These are phyloP conservation scores for Limnothrissa miodon DNA, from an alignment of 2,113 vertebrate genomes.

Conservation along the genomic window DNA sequence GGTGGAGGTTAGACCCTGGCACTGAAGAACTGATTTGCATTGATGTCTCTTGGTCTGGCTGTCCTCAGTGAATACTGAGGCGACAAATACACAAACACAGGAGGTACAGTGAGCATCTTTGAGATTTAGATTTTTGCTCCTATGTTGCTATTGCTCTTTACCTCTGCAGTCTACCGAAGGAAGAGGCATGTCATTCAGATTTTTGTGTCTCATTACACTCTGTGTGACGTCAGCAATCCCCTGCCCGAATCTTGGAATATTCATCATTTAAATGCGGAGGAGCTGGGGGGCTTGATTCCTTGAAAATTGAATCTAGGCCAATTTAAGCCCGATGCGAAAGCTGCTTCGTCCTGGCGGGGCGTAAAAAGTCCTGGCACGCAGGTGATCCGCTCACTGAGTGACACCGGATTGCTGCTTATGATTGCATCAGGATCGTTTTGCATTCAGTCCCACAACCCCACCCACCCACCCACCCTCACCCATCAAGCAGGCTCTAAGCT, in stretches of 20 bases:
- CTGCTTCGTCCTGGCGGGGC: constrained; percentile 24
- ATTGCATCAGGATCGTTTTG: constrained; percentile 22
- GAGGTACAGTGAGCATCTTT: not conserved
- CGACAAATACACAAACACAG: not conserved
- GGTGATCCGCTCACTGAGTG: constrained; percentile 14
- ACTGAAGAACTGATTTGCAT: not conserved
- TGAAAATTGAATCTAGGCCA: constrained; percentile 9
- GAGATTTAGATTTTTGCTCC: not conserved
- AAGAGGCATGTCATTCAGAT: not conserved
- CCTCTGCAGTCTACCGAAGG: not conserved
- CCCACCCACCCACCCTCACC: not conserved
- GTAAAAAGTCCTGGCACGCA: constrained; percentile 26
- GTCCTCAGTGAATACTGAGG: not conserved
- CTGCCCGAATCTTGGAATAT: not conserved
- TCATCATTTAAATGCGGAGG: not conserved
- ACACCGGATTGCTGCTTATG: not conserved
- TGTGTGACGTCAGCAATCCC: not conserved
- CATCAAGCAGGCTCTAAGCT: constrained; percentile 29
- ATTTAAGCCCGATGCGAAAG: constrained; percentile 12
- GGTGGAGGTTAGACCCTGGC: not conserved
- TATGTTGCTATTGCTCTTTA: not conserved
- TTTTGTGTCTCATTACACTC: constrained; percentile 7
- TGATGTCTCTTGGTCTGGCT: not conserved
- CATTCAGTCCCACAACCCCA: constrained; percentile 20
- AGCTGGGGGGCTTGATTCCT: constrained; percentile 2